Percentiles rank a stretch among this genome's conserved stretches.
phyloP scores from a whole-genome alignment of 2,797 vertebrate species.

The Cossypha dichroa region DNA sequence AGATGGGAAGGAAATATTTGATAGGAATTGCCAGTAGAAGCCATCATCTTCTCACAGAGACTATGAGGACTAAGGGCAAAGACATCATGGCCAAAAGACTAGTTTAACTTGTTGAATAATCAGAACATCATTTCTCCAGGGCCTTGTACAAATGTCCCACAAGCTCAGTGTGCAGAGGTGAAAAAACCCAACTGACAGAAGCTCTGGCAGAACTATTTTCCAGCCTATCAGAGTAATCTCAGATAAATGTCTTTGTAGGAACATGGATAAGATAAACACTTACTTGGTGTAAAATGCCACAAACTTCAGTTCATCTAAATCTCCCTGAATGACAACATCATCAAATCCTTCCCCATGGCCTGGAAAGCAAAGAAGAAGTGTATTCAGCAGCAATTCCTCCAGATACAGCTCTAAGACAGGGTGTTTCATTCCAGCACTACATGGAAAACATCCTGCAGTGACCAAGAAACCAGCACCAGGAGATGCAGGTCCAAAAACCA shows the following conservation, averaged over 20 bases:
- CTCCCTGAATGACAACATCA: conserved; percentile 97
- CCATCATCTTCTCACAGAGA: background rate
- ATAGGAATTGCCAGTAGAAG: background rate
- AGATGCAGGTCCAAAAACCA: background rate
- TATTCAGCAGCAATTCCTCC: background rate
- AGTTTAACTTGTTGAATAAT: background rate
- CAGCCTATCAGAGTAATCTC: background rate
- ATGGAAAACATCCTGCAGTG: background rate
- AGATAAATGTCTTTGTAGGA: background rate
- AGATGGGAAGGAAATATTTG: background rate
- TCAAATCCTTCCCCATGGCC: conserved; percentile 97
- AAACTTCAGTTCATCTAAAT: conserved; percentile 95
- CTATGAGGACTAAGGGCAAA: background rate
- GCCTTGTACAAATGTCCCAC: background rate
- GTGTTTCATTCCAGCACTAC: background rate
- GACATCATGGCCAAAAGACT: background rate
- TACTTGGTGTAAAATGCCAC: conserved; percentile 98
- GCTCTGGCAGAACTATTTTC: background rate
- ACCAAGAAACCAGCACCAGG: background rate
- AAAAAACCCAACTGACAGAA: background rate
- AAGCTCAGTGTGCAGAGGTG: background rate
- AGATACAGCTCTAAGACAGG: background rate
- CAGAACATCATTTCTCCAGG: background rate
- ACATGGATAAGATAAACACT: conserved; percentile 23
- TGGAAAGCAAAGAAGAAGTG: conserved; percentile 62